Base-by-base conservation (phyloP, 2,113 vertebrate genomes). In the Silurus glanis region DNA sequence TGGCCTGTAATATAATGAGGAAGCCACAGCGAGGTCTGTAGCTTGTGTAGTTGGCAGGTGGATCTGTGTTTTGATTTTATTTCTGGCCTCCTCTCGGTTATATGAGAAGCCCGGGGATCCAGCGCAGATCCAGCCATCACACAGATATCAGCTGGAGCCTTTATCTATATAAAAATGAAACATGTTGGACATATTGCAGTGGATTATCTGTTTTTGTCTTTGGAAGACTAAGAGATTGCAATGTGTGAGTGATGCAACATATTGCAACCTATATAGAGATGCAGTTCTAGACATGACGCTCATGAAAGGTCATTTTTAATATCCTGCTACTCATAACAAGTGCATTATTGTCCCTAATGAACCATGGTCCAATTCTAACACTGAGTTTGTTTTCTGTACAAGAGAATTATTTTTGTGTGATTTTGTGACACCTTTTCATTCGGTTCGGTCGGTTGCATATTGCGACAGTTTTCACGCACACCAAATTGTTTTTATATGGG, bases 1-100 rank as follows among this genome's bases (percentile, higher is more conserved):
- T 81, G 66, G 85, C 55, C 55, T 86, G 79, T 82, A 86, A 82
- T 86, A 82, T 82, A 82, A 86, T 81, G 66, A 82, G 79, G 80
- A 61, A 62, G 66, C 85, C 67, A 82, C 79, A 56, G 56, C 53
- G 66, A 81, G 67, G 79, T 82, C 56, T 62, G 67, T 67, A 74
- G 37, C 14, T 12, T 23, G 28, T 72, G 55, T 72, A 74, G 37
- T 47, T 82, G 66, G 66, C 78, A 81, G 66, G 53, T 28, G 56
- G 79, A 86, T 82, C 66, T 6, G 56, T 82, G 85, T 82, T 86
- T 62, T 72, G 85, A 82, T 86, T 74, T 74, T 74, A 86, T 86
- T 71, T 80, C 25, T 75, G 56, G 80, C 53, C 25, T 53, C 23
- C 67, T 47, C 55, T 82, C 80, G 66, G 66, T 75, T 81, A 75